Conservation (phyloP, 2,797 vertebrate species). For the Rhabdophis nuchalis region DNA sequence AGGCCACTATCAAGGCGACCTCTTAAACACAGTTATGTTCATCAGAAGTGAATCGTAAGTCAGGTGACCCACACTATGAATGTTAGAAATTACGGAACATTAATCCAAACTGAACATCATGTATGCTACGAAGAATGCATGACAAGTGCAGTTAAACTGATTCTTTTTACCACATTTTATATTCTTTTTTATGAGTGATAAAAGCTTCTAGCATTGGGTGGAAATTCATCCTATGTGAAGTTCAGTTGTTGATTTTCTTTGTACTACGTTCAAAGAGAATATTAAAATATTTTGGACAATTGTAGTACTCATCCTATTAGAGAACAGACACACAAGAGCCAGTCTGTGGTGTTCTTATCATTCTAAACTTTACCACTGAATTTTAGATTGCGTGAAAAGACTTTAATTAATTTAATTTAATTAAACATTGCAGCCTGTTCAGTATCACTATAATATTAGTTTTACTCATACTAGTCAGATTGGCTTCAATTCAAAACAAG, state of each 20-base stretch:
- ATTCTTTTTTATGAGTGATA: background rate
- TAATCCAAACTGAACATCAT: background rate
- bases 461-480: background rate
- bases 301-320: background rate
- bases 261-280: background rate
- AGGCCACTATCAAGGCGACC: background rate
- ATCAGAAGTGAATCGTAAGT: background rate
- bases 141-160: background rate
- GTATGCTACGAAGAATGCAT: background rate
- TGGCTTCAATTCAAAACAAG: background rate
- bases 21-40: background rate
- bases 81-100: background rate
- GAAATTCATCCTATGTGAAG: background rate
- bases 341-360: background rate
- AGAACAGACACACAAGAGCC: background rate
- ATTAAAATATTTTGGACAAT: background rate
- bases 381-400: background rate
- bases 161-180: background rate
- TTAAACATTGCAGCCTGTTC: background rate
- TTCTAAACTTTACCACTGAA: background rate
- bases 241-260: background rate
- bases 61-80: background rate
- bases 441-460: background rate
- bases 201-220: background rate
- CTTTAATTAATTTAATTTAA: background rate